Percentiles rank a stretch among this genome's conserved stretches.
Conservation (phyloP, 1,140 invertebrate species). For the Ooceraea biroi region DNA sequence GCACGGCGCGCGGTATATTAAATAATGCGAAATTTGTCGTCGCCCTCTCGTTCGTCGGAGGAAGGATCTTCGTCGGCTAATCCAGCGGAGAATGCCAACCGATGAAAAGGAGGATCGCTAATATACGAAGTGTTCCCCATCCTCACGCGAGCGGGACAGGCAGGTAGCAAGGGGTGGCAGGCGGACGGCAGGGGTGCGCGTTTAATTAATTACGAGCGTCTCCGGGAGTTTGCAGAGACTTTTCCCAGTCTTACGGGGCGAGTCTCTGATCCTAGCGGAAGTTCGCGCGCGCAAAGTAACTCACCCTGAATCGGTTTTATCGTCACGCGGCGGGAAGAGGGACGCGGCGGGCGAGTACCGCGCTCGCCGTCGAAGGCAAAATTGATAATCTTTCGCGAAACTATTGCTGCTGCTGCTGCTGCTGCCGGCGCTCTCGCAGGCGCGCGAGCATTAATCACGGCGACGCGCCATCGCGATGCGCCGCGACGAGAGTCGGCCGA, state of each 20-base stretch:
- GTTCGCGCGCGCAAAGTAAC: conserved; percentile 27
- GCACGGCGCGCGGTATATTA: conserved; percentile 25
- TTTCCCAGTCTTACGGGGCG: conserved; percentile 40
- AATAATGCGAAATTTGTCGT: conserved; percentile 37
- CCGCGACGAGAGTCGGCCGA: not conserved
- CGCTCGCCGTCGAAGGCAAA: conserved; percentile 45
- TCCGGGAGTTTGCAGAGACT: conserved; percentile 50
- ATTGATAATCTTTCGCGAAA: conserved; percentile 61
- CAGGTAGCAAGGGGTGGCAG: not conserved
- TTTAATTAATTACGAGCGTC: conserved; percentile 64
- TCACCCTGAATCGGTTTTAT: conserved; percentile 59
- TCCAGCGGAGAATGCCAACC: conserved; percentile 17
- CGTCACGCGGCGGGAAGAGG: not conserved
- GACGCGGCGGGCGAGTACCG: conserved; percentile 6
- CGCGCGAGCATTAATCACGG: conserved; percentile 41
- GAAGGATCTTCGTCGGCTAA: not conserved
- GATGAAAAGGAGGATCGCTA: conserved; percentile 62
- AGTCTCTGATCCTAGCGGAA: not conserved
- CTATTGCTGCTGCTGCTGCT: conserved; percentile 39
- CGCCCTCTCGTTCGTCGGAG: conserved; percentile 20
- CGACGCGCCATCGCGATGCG: conserved; percentile 2
- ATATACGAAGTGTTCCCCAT: conserved; percentile 43
- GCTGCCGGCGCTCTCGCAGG: no score
- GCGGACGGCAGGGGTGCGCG: not conserved
- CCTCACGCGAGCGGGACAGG: not conserved